Base-by-base conservation (phyloP, 2,888 invertebrate genomes). In the Eupithecia subfuscata region DNA sequence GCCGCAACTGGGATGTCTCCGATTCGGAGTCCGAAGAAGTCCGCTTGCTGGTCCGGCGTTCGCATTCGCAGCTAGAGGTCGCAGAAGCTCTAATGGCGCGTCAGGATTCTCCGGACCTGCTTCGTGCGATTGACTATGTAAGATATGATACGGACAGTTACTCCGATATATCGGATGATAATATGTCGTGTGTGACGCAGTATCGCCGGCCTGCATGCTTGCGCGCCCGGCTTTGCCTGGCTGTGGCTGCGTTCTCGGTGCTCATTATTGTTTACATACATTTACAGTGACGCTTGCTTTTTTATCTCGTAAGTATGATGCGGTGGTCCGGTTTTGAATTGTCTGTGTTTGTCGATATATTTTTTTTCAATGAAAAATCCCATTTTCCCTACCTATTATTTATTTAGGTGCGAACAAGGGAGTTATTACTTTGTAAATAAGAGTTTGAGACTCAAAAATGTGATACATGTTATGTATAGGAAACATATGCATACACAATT, bases 11-110 rank as follows among this genome's bases (percentile, higher is more conserved):
- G 88, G 89, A 88, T 63, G 86, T 87, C 74, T 96, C 96, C 70
- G 97, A 97, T 84, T 96, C 96, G 74, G 97, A 97, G 84, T 89
- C 95, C 52, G 97, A 97, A 81, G 96, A 96, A 80, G 92, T 96
- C 56, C 95, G 96, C 70, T 95, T 96, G 83, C 90, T 97, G 52
- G 90, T 97, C 71, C 95, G 96, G 69, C 95, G 96, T 76, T 97
- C 97, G 37, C 94, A 95, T 81, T 91, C 95, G 76, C 96, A 96
- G 87, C 90, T 97, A 80, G 93, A 95, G 73, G 95, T 95, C 74
- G 95, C 96, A 0, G 96, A 97, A 89, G 95, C 95, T 79, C 87
- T 95, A 84, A 91, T 96, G 88, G 91, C 93, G 74, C 94, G 92
- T 25, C 92, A 93, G 80, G 93, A 95, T 75, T 87, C 92, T 52